Evolutionary conservation across 1,140 invertebrate species (phyloP).

Genomic region (Macrotrachela quadricornifera): DNA sequence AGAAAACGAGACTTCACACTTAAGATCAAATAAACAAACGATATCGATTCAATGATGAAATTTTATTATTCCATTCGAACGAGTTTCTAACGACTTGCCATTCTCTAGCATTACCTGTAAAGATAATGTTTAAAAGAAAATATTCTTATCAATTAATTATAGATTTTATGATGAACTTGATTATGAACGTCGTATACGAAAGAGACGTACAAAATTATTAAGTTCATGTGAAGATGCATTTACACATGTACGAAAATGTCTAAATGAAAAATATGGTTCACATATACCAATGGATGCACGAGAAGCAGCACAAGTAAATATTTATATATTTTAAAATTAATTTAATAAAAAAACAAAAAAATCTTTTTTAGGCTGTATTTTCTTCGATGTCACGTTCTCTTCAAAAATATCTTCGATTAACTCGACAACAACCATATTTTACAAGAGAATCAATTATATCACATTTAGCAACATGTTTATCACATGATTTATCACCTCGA

Average conservation of each 20-base stretch:
- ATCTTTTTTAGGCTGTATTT: conserved; percentile 48
- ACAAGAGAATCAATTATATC: conserved; percentile 66
- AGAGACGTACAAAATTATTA: conserved; percentile 64
- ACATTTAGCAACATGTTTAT: conserved; percentile 67
- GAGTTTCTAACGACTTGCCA: too few relatives aligned
- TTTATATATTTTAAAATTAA: neutral
- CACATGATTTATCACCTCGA: conserved; percentile 70
- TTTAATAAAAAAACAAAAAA: neutral
- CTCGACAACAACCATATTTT: conserved; percentile 76
- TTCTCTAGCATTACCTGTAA: too few relatives aligned
- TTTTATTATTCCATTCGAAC: too few relatives aligned
- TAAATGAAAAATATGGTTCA: neutral
- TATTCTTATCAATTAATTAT: too few relatives aligned
- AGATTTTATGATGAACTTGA: conserved; percentile 92
- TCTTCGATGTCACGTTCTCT: conserved; percentile 81
- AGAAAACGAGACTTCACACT: too few relatives aligned
- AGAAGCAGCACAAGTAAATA: conserved; percentile 52
- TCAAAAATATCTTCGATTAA: conserved; percentile 83
- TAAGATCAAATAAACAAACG: too few relatives aligned
- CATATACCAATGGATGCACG: conserved; percentile 59
- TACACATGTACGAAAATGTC: conserved; percentile 48
- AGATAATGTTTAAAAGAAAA: too few relatives aligned
- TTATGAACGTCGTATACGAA: conserved; percentile 71
- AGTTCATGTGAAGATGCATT: conserved; percentile 88
- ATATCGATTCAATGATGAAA: too few relatives aligned